phyloP scores from a whole-genome alignment of 2,888 invertebrate genomes.

The Hesperia comma region DNA sequence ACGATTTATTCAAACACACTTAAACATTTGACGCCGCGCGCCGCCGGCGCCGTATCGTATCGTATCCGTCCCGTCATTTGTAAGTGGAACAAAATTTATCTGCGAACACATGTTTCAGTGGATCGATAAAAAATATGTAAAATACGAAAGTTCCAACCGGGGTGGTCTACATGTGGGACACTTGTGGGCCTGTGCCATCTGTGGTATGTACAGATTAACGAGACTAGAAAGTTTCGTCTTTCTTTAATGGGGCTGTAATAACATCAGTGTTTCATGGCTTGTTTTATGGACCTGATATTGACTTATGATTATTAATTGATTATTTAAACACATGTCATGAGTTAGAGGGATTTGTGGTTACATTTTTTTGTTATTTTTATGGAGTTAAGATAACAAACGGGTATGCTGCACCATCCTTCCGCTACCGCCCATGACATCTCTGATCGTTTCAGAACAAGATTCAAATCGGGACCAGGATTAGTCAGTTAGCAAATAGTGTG shows the following conservation, averaged over 20 bases:
- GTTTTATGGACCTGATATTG: constrained; percentile 15
- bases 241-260: constrained; percentile 34
- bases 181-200: constrained; percentile 40
- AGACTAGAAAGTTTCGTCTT: constrained; percentile 13
- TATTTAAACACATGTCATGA: constrained; percentile 20
- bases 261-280: constrained; percentile 22
- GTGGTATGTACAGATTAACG: constrained; percentile 31
- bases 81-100: constrained; percentile 56
- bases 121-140: constrained; percentile 65
- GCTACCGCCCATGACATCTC: no score
- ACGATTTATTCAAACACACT: not conserved
- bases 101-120: constrained; percentile 71
- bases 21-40: not conserved
- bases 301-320: constrained; percentile 20
- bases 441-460: no score
- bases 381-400: no score
- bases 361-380: not conserved
- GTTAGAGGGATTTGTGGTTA: constrained; percentile 29
- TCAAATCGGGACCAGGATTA: no score
- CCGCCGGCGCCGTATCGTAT: constrained; percentile 46
- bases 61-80: constrained; percentile 53
- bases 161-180: constrained; percentile 64
- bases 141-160: constrained; percentile 57
- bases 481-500: no score
- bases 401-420: no score